These are phyloP conservation scores for Mya arenaria DNA, from an alignment of 1,140 invertebrate species.

Conservation along the genomic window DNA sequence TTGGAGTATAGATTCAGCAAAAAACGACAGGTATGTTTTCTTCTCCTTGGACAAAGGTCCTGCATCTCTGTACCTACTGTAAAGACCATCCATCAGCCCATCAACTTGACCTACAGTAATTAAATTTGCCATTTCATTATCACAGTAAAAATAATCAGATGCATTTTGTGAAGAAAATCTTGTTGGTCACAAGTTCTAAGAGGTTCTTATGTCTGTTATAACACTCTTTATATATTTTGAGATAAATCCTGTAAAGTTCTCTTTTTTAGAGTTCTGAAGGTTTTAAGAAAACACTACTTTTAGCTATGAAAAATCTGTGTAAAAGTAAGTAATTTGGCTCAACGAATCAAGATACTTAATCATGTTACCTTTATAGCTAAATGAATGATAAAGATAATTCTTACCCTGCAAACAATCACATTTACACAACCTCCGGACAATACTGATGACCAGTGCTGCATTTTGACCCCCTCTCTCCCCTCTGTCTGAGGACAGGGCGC, in stretches of 20 bases:
- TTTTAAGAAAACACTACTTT: background rate
- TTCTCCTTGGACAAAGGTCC: conserved; percentile 8
- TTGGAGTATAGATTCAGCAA: background rate
- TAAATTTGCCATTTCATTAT: background rate
- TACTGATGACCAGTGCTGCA: conserved; percentile 31
- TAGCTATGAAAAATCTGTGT: background rate
- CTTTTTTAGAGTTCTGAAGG: too few species aligned
- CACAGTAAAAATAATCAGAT: background rate
- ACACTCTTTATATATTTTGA: background rate
- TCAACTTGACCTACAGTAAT: background rate
- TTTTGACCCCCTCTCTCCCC: conserved; percentile 28
- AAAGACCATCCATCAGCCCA: background rate
- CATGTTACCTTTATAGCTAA: background rate
- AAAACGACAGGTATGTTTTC: conserved; percentile 33
- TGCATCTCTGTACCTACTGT: conserved; percentile 10
- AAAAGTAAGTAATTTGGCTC: background rate
- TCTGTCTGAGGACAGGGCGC: background rate
- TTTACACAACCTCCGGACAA: conserved; percentile 1
- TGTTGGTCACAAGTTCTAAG: background rate
- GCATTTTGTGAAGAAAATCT: background rate
- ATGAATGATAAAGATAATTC: background rate
- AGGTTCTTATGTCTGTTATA: background rate
- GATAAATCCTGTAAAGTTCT: too few species aligned
- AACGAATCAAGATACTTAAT: background rate
- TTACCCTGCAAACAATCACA: background rate